A percentile compares a stretch with the other conserved stretches of the same genome.
phyloP scores from a whole-genome alignment of 2,113 vertebrate species.

The Anoplopoma fimbria region DNA sequence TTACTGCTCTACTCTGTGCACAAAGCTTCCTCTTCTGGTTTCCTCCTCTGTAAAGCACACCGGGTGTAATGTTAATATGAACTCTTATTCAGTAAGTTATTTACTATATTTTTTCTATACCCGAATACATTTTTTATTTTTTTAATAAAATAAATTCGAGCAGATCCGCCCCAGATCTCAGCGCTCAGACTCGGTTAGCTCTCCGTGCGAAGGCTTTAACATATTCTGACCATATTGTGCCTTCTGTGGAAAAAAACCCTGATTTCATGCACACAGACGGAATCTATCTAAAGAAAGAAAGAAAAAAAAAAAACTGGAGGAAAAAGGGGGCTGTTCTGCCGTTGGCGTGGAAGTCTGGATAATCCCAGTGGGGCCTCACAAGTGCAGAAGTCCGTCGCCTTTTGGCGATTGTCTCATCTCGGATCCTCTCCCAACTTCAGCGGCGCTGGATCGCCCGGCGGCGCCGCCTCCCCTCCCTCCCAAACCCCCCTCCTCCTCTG shows the following conservation, averaged over 20 bases:
- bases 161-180: constrained; percentile 25
- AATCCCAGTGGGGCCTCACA: constrained; percentile 84
- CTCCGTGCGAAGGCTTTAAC: constrained; percentile 69
- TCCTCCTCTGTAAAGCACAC: neutral
- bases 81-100: constrained; percentile 48
- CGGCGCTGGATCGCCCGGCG: constrained; percentile 84
- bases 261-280: constrained; percentile 75
- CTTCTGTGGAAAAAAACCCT: constrained; percentile 69
- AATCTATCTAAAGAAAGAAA: constrained; percentile 70
- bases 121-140: neutral
- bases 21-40: constrained; percentile 7
- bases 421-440: constrained; percentile 78
- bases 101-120: constrained; percentile 1
- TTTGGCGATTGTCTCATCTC: constrained; percentile 87
- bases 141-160: no score
- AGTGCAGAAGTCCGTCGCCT: constrained; percentile 85
- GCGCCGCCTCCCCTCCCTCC: constrained; percentile 62
- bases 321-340: constrained; percentile 79
- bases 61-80: neutral
- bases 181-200: constrained; percentile 62
- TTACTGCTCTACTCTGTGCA: constrained; percentile 25
- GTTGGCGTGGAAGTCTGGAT: constrained; percentile 78
- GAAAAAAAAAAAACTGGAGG: constrained; percentile 1
- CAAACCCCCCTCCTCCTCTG: constrained; percentile 83
- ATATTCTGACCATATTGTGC: constrained; percentile 81